Conservation (phyloP, 2,113 vertebrate genomes). For the Diadophis punctatus region DNA sequence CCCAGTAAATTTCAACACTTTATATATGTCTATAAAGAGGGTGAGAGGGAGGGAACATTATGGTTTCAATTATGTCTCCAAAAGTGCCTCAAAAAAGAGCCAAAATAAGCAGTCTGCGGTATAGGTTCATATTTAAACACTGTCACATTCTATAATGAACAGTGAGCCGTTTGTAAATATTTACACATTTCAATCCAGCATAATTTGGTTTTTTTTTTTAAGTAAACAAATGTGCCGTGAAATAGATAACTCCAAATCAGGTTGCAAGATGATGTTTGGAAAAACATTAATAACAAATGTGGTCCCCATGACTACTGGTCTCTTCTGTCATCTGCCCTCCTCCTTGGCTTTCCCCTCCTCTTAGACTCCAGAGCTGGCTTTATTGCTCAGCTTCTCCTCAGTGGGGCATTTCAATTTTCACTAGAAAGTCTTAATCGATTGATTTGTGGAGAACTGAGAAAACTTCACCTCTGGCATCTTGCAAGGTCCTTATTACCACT, state of each 20-base stretch:
- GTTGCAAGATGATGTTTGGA: conserved; percentile 47
- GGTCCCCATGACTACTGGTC: conserved; percentile 56
- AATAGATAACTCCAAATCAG: conserved; percentile 47
- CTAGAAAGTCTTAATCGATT: conserved; percentile 24
- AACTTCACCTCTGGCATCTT: background rate
- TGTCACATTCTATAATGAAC: conserved; percentile 25
- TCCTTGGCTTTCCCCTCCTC: conserved; percentile 27
- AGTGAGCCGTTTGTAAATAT: conserved; percentile 50
- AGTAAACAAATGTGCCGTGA: conserved; percentile 38
- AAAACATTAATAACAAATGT: conserved; percentile 34
- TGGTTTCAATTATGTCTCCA: conserved; percentile 29
- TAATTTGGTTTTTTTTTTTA: background rate
- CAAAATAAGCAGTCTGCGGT: conserved; percentile 9
- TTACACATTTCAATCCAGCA: conserved; percentile 43
- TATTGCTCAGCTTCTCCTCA: conserved; percentile 36
- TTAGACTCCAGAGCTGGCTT: conserved; percentile 55
- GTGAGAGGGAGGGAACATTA: background rate
- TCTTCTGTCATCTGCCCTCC: conserved; percentile 59
- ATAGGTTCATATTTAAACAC: background rate
- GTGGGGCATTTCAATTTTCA: conserved; percentile 17
- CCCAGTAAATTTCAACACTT: background rate
- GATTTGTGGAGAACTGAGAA: conserved; percentile 32
- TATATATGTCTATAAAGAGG: background rate
- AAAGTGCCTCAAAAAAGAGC: background rate
- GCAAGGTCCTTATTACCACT: conserved; percentile 26